These are phyloP conservation scores for Antechinus flavipes DNA, from an alignment of 2,113 vertebrate species.

Conservation along the genomic window DNA sequence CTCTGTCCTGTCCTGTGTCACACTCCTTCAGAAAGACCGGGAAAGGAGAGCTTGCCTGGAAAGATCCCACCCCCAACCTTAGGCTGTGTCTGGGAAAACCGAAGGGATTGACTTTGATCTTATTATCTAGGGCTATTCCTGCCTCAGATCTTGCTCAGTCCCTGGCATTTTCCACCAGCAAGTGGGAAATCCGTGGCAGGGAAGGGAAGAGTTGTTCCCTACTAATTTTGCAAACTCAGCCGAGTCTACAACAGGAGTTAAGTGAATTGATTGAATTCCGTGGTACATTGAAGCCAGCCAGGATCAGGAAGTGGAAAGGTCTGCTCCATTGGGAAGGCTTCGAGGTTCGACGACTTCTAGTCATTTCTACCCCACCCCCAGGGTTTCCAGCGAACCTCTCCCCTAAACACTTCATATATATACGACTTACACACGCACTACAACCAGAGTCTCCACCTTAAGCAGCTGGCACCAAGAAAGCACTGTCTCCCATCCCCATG, in stretches of 20 bases:
- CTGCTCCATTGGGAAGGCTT: not conserved
- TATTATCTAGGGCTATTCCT: not conserved
- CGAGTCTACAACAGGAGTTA: not conserved
- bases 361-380: not conserved
- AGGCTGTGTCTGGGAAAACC: not conserved
- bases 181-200: not conserved
- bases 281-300: accelerated
- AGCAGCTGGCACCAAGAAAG: not conserved
- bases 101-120: not conserved
- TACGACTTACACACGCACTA: not conserved
- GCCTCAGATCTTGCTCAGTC: not conserved
- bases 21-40: not conserved
- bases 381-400: not conserved
- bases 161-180: not conserved
- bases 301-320: not conserved
- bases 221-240: not conserved
- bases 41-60: not conserved
- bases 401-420: not conserved
- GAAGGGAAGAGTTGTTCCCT: not conserved
- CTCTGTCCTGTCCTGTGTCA: not conserved
- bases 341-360: not conserved
- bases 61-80: not conserved
- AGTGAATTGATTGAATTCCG: not conserved
- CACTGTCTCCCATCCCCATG: not conserved
- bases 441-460: not conserved